Evolutionary conservation across 2,888 invertebrate species (phyloP).

Genomic region (Sceliomorpha sp.): DNA sequence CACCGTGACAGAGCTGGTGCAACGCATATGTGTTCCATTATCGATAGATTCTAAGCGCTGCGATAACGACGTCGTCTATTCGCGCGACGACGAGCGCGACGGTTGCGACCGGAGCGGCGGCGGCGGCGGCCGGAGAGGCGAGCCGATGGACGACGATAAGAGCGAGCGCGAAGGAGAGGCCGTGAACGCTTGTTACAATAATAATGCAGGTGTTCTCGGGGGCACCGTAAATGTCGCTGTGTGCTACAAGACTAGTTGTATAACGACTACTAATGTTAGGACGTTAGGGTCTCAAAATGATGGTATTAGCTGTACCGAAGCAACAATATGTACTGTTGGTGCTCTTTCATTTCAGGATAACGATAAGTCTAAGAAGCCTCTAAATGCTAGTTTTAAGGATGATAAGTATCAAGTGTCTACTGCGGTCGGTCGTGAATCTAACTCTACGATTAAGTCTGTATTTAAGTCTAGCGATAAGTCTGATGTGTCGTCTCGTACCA

Average conservation of each 20-base stretch:
- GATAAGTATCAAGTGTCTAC: slow-evolving; percentile 70
- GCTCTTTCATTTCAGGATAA: slow-evolving; percentile 82
- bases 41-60: slow-evolving; percentile 74
- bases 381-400: slow-evolving; percentile 73
- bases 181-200: too few relatives aligned
- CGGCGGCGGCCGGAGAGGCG: too few relatives aligned
- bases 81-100: slow-evolving; percentile 13
- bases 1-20: slow-evolving; percentile 76
- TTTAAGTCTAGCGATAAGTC: slow-evolving; percentile 78
- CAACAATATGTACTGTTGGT: slow-evolving; percentile 81
- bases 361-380: slow-evolving; percentile 76
- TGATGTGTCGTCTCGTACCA: slow-evolving; percentile 69
- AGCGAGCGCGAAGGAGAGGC: too few relatives aligned
- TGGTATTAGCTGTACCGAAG: slow-evolving; percentile 80
- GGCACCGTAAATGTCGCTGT: slow-evolving; percentile 63
- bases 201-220: too few relatives aligned
- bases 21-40: slow-evolving; percentile 80
- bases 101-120: slow-evolving; percentile 45
- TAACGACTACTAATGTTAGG: slow-evolving; percentile 74
- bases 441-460: slow-evolving; percentile 75
- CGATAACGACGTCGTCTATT: slow-evolving; percentile 59
- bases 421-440: slow-evolving; percentile 71
- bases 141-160: too few relatives aligned
- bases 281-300: slow-evolving; percentile 77
- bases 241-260: slow-evolving; percentile 75